These are phyloP conservation scores for Eupithecia insigniata DNA, from an alignment of 2,888 invertebrate genomes.

Conservation along the genomic window DNA sequence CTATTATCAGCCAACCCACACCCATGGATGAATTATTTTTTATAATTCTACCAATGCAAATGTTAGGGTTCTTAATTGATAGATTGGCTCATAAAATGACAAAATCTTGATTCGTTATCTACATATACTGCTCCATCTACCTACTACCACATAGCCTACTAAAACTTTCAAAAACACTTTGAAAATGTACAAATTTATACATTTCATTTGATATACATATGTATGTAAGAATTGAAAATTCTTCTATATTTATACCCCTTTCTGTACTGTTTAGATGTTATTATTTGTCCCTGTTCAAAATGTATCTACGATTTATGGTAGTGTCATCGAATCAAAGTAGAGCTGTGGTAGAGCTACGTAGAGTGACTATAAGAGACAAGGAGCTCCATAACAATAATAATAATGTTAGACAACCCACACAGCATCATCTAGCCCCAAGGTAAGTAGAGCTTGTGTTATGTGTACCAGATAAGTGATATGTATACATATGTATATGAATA, in stretches of 20 bases:
- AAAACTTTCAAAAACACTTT: too few species aligned
- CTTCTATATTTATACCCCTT: too few species aligned
- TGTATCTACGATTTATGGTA: not conserved
- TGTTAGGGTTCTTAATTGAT: not conserved
- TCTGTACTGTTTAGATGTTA: not conserved
- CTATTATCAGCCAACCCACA: slow-evolving; percentile 57
- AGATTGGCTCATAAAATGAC: not conserved
- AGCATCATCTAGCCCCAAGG: too few species aligned
- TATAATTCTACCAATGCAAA: not conserved
- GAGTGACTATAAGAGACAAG: not conserved
- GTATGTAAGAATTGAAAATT: too few species aligned
- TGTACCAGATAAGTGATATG: too few species aligned
- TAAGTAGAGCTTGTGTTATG: too few species aligned
- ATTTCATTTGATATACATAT: too few species aligned
- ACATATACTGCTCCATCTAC: not conserved
- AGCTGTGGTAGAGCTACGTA: not conserved
- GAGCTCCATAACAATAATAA: not conserved
- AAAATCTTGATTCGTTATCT: not conserved
- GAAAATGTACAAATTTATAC: too few species aligned
- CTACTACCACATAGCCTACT: too few species aligned
- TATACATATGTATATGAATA: too few species aligned
- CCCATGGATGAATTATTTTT: not conserved
- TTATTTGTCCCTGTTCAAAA: not conserved
- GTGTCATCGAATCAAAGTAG: not conserved
- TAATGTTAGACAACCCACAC: too few species aligned